Base-by-base conservation (phyloP, 2,797 vertebrate species). In the Diceros bicornis region DNA sequence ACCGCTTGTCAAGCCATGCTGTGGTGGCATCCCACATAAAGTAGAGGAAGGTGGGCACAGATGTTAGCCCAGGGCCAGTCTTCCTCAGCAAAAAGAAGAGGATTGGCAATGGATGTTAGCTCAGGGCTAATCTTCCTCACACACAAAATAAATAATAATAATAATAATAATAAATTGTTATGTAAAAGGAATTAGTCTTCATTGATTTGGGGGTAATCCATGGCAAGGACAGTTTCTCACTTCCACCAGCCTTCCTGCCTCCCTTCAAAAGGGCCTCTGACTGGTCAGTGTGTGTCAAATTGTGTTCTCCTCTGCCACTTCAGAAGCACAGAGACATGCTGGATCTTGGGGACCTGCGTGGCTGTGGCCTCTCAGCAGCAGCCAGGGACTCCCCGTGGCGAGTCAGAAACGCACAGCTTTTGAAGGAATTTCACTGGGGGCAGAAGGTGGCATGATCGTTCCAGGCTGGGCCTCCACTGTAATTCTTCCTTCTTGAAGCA, bases 291-390 rank as follows among this genome's bases (percentile, higher is more conserved):
- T 25, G 34, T 29, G 21, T 41, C 6, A 0, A 3, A 61, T 71
- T n/a, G 25, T 11, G 18, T 82, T 57, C 32, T 91, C 61, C 50
- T 75, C 34, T 27, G 59, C 27, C 17, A 14, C 52, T 18, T 16
- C 1, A 8, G 89, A 74, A 75, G 72, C 72, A 32, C 34, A 50
- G 37, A 62, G 57, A 52, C 0, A 9, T 3, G 72, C 44, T 1
- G 34, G 4, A 44, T 84, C 75, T n/a, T 1, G 7, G 55, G 0
- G 12, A 10, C 8, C 37, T 2, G 4, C 1, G 2, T 0, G 71
- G 77, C 25, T 66, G 11, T 1, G 25, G 71, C 20, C 71, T n/a
- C 55, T 27, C 29, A 4, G 86, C 2, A 10, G 14, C 18, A 41
- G 72, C 61, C 4, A 29, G 62, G 61, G 59, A 61, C 55, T 64